Conservation (phyloP, 2,113 vertebrate species). For the Sialia sialis region DNA sequence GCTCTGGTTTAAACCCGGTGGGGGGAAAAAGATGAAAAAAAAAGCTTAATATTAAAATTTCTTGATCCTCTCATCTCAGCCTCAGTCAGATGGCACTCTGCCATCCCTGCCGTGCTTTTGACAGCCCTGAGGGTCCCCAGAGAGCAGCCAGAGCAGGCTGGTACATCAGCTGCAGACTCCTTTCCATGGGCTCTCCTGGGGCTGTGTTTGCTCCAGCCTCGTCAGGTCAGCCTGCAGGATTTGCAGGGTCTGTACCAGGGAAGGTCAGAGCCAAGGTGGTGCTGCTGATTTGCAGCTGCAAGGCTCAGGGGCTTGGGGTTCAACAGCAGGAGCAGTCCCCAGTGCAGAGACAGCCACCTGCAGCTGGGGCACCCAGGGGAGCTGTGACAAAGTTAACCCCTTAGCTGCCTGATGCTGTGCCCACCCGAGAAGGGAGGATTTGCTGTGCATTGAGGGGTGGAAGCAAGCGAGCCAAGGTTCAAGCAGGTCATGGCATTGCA, state of each 20-base stretch:
- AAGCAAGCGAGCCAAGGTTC: background rate
- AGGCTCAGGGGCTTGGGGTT: background rate
- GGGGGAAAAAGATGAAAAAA: background rate
- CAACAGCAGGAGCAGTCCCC: background rate
- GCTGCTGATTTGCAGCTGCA: background rate
- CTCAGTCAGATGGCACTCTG: background rate
- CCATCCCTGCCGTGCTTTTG: background rate
- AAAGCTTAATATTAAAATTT: background rate
- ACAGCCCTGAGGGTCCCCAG: background rate
- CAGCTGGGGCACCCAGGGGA: background rate
- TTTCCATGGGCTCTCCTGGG: background rate
- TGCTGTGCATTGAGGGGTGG: background rate
- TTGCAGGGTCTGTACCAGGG: background rate
- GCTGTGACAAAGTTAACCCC: background rate
- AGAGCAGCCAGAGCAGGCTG: background rate
- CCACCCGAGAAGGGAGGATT: background rate
- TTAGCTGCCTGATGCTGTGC: fast-evolving
- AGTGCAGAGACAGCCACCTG: background rate
- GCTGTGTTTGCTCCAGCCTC: background rate
- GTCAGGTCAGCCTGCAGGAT: background rate
- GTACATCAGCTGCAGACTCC: background rate
- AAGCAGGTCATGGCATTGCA: background rate
- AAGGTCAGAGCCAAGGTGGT: background rate
- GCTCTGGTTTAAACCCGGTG: background rate
- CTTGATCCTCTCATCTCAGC: background rate